Base-by-base conservation (phyloP, 2,888 invertebrate genomes). In the Drepanosiphum platanoidis region DNA sequence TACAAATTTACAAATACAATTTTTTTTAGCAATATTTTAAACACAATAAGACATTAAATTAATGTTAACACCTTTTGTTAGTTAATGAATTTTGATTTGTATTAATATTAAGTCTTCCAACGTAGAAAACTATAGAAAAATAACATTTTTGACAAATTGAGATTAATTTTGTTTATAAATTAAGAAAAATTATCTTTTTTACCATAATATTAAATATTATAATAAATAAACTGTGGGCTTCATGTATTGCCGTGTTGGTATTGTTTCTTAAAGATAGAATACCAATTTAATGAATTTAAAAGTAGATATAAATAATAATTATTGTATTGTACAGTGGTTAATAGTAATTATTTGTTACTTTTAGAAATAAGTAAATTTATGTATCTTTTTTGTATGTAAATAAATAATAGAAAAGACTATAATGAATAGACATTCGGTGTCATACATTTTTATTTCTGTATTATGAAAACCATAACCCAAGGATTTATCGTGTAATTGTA, bases 81-180 rank as follows among this genome's bases (percentile, higher is more conserved):
- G n/a, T 52, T 68, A 1, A 27, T 52, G 46, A 4, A 2, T 30
- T 79, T 32, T 22, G 27, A 3, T n/a, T 66, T 66, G 18, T 79
- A n/a, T 46, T 52, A n/a, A 68, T 52, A 34, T 52, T 80, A 80
- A 36, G 80, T 80, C 80, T 80, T 80, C 80, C 80, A 80, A 27
- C 30, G n/a, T 70, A 70, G 68, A 13, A 3, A 42, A 66, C 42
- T 22, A 13, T 9, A 64, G 34, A 13, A 34, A 30, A 32, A 66
- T 11, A 42, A 27, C 4, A 27, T 34, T 15, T 36, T 5, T 52
- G 3, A n/a, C 8, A 68, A 64, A 66, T 68, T 77, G 36, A 64
- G 15, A 34, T 34, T 52, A 1, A 7, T 32, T 66, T 42, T 66
- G n/a, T 79, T 13, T 27, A 22, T 68, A 36, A 34, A 52, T 34